phyloP scores from a whole-genome alignment of 2,888 invertebrate species.

The Seira sanloemensis region DNA sequence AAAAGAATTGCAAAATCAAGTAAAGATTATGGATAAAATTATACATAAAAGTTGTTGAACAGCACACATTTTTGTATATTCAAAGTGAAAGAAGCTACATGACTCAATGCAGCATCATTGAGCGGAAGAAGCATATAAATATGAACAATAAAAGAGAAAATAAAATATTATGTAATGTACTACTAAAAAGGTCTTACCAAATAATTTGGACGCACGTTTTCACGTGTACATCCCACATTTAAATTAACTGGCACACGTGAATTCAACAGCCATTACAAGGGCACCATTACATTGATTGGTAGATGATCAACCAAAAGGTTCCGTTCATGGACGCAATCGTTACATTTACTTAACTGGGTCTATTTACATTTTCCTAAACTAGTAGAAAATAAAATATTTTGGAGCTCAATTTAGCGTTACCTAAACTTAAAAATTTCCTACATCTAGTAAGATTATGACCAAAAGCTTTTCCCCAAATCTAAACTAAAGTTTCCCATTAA shows the following conservation, averaged over 20 bases:
- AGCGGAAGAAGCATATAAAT: background rate
- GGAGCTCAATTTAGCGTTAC: background rate
- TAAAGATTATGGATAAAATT: background rate
- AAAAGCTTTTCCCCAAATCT: too few species aligned
- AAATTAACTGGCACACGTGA: constrained; percentile 72
- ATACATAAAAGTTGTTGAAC: background rate
- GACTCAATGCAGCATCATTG: background rate
- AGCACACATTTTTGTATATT: background rate
- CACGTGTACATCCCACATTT: too few species aligned
- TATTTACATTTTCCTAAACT: too few species aligned
- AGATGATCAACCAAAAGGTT: background rate
- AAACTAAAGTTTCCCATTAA: too few species aligned
- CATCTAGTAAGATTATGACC: too few species aligned
- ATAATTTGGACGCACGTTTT: too few species aligned
- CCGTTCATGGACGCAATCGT: constrained; percentile 29
- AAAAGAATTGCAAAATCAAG: background rate
- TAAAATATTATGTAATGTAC: background rate
- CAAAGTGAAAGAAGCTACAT: background rate
- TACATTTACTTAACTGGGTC: too few species aligned
- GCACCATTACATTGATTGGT: background rate
- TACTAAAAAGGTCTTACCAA: background rate
- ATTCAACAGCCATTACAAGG: constrained; percentile 65
- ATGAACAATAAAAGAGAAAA: background rate
- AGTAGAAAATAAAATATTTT: background rate
- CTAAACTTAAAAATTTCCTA: too few species aligned